Base-by-base conservation (phyloP, 2,888 invertebrate genomes). In the Xestia sexstrigata region DNA sequence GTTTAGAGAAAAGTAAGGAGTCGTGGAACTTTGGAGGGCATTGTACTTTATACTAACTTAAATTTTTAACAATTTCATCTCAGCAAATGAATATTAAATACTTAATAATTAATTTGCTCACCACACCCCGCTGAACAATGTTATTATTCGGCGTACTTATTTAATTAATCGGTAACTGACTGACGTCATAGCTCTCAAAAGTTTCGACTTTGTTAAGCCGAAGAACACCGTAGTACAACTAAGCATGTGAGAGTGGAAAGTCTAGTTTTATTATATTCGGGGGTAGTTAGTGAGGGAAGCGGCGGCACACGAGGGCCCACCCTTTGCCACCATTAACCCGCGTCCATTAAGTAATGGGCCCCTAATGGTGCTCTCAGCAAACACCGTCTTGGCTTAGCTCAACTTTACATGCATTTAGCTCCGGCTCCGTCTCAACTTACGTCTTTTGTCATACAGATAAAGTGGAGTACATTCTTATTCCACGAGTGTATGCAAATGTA, bases 271-370 rank as follows among this genome's bases (percentile, higher is more conserved):
- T 79, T 83, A 76, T 82, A 84, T 88, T 83, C 76, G 69, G 76
- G 71, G 63, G 76, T 68, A 81, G 74, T 82, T 78, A 70, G 78
- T 55, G 63, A 83, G 81, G 75, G 60, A 82, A 83, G 78, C 79
- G 82, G 78, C 75, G 75, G 82, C 81, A 77, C 84, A 88, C 83
- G 89, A 90, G 89, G 90, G 89, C 87, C 81, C 91, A 89, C 90
- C 90, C 89, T 91, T 87, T 89, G 90, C 90, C 86, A 84, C 90
- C 89, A 91, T 92, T 93, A 92, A 90, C 91, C 90, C 89, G 83
- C 89, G 89, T 94, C 95, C 95, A 95, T 95, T 95, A 95, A 93
- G 93, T 95, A 95, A 95, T 95, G 94, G 93, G 89, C 80, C 88
- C 84, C 86, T 91, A 91, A 94, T 93, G 90, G 91, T 90, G 79